Conservation (phyloP, 2,888 invertebrate genomes). For the Slavum lentiscoides region DNA sequence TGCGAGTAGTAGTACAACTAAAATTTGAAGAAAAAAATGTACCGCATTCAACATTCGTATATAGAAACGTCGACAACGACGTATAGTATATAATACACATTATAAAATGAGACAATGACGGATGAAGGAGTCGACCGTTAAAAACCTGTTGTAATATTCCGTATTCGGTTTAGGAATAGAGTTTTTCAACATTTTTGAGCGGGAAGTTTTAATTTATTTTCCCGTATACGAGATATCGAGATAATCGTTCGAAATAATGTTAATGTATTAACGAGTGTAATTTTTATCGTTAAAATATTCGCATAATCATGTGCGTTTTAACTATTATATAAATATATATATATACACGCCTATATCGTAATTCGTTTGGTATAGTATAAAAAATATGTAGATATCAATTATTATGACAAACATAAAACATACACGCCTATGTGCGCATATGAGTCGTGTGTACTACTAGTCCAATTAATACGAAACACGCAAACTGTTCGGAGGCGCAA, state of each 20-base stretch:
- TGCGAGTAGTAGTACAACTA: too few species aligned
- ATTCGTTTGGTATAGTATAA: background rate
- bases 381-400: constrained; percentile 27
- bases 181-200: background rate
- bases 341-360: background rate
- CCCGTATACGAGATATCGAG: background rate
- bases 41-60: background rate
- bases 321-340: too few species aligned
- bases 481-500: background rate
- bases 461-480: constrained; percentile 30
- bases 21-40: background rate
- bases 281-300: background rate
- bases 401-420: constrained; percentile 10
- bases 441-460: background rate
- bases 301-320: background rate
- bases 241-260: constrained; percentile 16
- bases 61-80: background rate
- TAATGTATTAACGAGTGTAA: constrained; percentile 9
- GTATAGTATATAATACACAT: background rate
- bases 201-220: constrained; percentile 4
- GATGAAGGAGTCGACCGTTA: too few species aligned
- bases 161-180: too few species aligned
- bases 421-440: background rate
- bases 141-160: too few species aligned
- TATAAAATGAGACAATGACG: too few species aligned